phyloP scores from a whole-genome alignment of 2,797 vertebrate species.

The Heterohyrax brucei region DNA sequence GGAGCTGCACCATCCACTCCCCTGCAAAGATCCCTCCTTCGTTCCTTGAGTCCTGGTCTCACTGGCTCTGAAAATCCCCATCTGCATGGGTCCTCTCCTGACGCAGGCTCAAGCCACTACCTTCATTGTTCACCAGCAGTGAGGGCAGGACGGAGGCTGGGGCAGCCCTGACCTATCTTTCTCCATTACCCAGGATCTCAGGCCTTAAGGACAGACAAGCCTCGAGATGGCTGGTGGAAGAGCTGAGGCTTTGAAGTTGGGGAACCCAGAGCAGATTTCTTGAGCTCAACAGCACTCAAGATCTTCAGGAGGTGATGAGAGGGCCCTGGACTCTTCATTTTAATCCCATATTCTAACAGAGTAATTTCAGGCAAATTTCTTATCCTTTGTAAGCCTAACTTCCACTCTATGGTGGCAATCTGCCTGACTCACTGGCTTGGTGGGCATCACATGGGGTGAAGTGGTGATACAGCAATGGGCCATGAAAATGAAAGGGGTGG shows the following conservation, averaged over 20 bases:
- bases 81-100: not conserved
- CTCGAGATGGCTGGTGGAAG: not conserved
- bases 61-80: not conserved
- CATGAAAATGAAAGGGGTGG: not conserved
- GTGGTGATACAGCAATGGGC: not conserved
- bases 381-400: not conserved
- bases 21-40: not conserved
- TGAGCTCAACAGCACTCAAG: not conserved
- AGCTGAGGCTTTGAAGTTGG: not conserved
- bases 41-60: not conserved
- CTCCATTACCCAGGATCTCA: not conserved
- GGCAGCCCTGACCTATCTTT: too few relatives aligned
- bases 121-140: not conserved
- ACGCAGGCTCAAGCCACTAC: not conserved
- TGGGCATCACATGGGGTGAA: not conserved
- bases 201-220: not conserved
- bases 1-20: not conserved
- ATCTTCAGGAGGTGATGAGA: not conserved
- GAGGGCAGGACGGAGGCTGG: not conserved
- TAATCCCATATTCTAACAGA: not conserved
- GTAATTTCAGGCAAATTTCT: not conserved
- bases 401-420: not conserved
- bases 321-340: not conserved
- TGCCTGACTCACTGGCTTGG: not conserved
- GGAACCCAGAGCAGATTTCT: not conserved